Conservation (phyloP, 1,140 invertebrate genomes). For the Galendromus occidentalis region DNA sequence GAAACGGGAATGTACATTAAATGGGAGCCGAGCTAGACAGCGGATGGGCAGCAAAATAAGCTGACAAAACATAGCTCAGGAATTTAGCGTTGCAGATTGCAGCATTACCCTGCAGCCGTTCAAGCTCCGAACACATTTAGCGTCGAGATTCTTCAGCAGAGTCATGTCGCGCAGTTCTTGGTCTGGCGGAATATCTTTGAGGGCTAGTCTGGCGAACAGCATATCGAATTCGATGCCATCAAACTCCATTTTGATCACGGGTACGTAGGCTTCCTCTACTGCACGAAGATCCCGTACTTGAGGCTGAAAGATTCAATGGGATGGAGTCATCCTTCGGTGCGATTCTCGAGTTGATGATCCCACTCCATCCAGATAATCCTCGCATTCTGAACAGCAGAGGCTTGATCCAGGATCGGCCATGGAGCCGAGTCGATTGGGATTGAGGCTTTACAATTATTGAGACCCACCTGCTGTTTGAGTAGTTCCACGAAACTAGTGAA, state of each 20-base stretch:
- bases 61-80: not conserved
- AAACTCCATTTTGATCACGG: conserved; percentile 98
- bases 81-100: not conserved
- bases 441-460: too few species aligned
- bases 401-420: too few species aligned
- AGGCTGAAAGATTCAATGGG: conserved; percentile 20
- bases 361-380: too few species aligned
- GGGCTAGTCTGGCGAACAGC: conserved; percentile 75
- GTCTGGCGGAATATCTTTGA: conserved; percentile 68
- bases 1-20: conserved; percentile 47
- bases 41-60: not conserved
- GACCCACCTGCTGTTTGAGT: conserved; percentile 48
- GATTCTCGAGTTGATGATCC: too few species aligned
- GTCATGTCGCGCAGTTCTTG: conserved; percentile 73
- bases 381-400: too few species aligned
- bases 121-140: conserved; percentile 83
- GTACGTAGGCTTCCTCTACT: conserved; percentile 96
- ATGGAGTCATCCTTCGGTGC: too few species aligned
- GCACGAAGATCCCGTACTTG: conserved; percentile 27
- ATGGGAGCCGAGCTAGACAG: conserved; percentile 1
- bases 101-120: conserved; percentile 43
- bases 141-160: conserved; percentile 82
- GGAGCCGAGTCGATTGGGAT: too few species aligned
- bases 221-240: conserved; percentile 91
- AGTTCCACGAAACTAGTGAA: conserved; percentile 83